Base-by-base conservation (phyloP, 53 echinoderm and acorn worm species). In the Arbacia lixula region DNA sequence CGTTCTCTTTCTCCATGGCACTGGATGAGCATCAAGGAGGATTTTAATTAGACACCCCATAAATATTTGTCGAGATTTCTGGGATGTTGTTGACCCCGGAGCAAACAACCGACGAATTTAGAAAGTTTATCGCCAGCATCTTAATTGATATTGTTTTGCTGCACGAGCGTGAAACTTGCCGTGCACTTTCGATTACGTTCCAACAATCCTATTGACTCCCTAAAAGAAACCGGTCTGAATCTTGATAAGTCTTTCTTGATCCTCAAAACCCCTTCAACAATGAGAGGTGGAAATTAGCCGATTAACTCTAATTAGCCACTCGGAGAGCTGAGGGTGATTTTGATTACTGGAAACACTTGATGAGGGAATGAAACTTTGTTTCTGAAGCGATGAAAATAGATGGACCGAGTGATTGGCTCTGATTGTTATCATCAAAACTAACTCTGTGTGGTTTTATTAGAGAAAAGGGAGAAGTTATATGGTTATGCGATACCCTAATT, bases 181-280 rank as follows among this genome's bases (percentile, higher is more conserved):
- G 53, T 74, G 74, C 53, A 74, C 74, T 74, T 74, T 74, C 74
- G 74, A 74, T 74, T 53, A 74, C 74, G 53, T 53, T 74, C 53
- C 53, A n/a, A 21, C 24, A 12, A 69, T 69, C 36, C 69, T 43
- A n/a, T n/a, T n/a, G n/a, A n/a, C n/a, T n/a, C n/a, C n/a, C n/a
- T n/a, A n/a, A n/a, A n/a, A n/a, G 69, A 69, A 43, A 22, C 29
- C 69, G 25, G 8, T 41, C n/a, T n/a, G n/a, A n/a, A n/a, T n/a
- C n/a, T n/a, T n/a, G n/a, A n/a, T n/a, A n/a, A n/a, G n/a, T n/a
- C n/a, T n/a, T n/a, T n/a, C n/a, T n/a, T n/a, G n/a, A n/a, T n/a
- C n/a, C n/a, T n/a, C 69, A 14, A 14, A 46, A 46, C 27, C 69
- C 57, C 69, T n/a, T n/a, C n/a, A 17, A 69, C 26, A 42, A 40